Base-by-base conservation (phyloP, 1,140 invertebrate genomes). In the Myzus persicae region DNA sequence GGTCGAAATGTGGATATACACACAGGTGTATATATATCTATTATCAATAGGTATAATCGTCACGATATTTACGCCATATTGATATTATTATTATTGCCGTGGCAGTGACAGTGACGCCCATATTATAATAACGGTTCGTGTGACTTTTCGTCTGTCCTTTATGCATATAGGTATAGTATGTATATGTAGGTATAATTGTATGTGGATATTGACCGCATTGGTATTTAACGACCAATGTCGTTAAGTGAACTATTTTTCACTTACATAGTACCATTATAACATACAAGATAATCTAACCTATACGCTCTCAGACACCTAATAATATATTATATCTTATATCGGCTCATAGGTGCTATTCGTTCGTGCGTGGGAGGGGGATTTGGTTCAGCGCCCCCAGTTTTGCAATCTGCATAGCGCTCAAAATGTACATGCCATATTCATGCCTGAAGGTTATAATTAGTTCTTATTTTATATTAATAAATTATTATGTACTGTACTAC, bases 1-100 rank as follows among this genome's bases (percentile, higher is more conserved):
- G 89, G 89, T 90, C 89, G 40, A 90, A 38, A 48, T 89, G 36
- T 38, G 76, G n/a, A 38, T 81, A 76, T 76, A 76, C 36, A n/a
- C 24, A 84, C 38, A n/a, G 6, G 20, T 26, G 31, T 31, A 44
- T 1, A 85, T 36, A 38, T 38, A 82, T 82, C 6, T 82, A 38
- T 38, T 24, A 76, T 82, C n/a, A 3, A 9, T 38, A 36, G 36
- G 36, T 38, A 38, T 82, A 38, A 82, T 82, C 36, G 36, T 82
- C 22, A 82, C 76, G n/a, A 82, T 82, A 82, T 38, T 36, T 82
- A 82, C 36, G n/a, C 2, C 2, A 38, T 38, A 36, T 24, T 44
- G 40, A 26, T 85, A 42, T 44, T 26, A 40, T n/a, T 18, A 18
- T 82, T 26, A 42, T 87, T n/a, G n/a, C 84, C 84, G 26, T 87